These are phyloP conservation scores for Petroica traversi DNA, from an alignment of 2,113 vertebrate species.

Conservation along the genomic window DNA sequence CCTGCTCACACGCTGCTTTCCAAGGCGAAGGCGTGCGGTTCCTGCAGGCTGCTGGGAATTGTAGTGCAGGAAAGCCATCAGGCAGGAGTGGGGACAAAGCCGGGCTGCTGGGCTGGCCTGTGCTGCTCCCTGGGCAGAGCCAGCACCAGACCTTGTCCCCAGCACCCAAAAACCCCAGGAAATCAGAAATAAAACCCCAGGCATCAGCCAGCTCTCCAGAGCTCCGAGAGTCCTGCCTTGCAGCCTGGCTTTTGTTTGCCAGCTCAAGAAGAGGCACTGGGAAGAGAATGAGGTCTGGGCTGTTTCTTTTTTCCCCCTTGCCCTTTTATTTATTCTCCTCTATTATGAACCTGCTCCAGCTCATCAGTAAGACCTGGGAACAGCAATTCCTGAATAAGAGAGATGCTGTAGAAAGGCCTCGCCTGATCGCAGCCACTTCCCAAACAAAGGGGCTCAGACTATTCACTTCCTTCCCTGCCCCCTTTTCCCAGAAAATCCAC, in stretches of 20 bases:
- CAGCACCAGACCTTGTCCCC: rapidly evolving
- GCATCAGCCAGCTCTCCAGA: neutral
- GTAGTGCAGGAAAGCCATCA: neutral
- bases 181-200: no score
- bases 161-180: rapidly evolving
- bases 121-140: neutral
- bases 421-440: neutral
- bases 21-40: neutral
- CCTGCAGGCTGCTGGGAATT: slow-evolving; percentile 7
- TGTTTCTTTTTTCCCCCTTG: neutral
- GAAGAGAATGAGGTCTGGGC: neutral
- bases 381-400: neutral
- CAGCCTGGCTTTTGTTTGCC: neutral
- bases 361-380: neutral
- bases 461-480: neutral
- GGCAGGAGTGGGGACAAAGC: neutral
- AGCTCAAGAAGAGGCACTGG: neutral
- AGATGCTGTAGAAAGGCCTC: neutral
- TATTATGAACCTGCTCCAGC: neutral
- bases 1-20: neutral
- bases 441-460: neutral
- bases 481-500: neutral
- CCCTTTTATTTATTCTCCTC: neutral
- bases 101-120: neutral
- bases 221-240: neutral